Evolutionary conservation across 1,140 invertebrate species (phyloP).

Genomic region (Ctenoplectra terminalis): DNA sequence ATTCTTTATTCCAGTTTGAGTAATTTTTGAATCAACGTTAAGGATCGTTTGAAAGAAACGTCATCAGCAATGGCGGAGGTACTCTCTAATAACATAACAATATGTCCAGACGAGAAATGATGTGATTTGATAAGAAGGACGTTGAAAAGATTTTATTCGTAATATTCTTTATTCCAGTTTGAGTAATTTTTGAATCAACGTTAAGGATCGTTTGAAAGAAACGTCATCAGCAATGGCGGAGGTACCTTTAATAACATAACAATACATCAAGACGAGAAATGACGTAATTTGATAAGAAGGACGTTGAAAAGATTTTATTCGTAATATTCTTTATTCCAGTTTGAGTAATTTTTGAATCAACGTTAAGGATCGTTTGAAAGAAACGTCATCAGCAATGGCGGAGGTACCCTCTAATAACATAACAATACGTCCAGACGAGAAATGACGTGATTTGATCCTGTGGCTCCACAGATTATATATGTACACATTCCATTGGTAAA

Average conservation of each 20-base stretch:
- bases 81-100: neutral
- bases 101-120: no score
- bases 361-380: neutral
- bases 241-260: neutral
- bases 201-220: neutral
- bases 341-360: neutral
- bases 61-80: conserved; percentile 48
- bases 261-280: no score
- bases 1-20: neutral
- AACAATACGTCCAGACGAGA: no score
- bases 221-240: conserved; percentile 47
- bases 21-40: neutral
- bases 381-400: conserved; percentile 39
- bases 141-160: no score
- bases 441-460: conserved; percentile 19
- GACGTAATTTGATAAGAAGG: neutral
- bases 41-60: neutral
- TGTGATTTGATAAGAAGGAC: neutral
- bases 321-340: neutral
- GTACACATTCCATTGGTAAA: neutral
- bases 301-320: no score
- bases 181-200: neutral
- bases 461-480: neutral
- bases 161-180: neutral
- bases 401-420: conserved; percentile 17